phyloP scores from a whole-genome alignment of 2,113 vertebrate genomes.

The Passerina amoena region DNA sequence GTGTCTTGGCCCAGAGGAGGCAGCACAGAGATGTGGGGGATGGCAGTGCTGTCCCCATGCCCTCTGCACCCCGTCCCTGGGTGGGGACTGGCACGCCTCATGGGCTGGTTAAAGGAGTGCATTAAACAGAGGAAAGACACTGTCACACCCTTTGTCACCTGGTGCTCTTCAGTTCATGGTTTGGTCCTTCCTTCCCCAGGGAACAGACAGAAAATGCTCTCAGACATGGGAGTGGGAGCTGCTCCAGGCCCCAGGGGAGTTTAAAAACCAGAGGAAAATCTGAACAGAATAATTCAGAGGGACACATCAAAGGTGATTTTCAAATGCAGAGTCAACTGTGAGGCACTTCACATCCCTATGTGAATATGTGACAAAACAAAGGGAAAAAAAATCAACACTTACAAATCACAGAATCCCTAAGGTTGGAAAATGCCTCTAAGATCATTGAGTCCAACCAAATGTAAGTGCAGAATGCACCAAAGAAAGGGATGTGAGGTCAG shows the following conservation, averaged over 20 bases:
- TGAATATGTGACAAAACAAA: background rate
- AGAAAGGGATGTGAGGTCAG: background rate
- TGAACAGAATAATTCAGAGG: background rate
- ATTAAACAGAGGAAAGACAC: background rate
- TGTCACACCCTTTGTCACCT: background rate
- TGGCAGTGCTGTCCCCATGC: background rate
- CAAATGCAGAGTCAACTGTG: background rate
- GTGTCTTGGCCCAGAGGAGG: background rate
- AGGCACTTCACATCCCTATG: background rate
- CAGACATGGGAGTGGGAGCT: background rate
- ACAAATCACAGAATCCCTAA: background rate
- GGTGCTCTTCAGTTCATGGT: background rate
- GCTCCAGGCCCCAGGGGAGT: background rate
- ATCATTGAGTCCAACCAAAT: background rate
- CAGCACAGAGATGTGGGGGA: background rate
- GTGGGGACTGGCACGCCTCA: background rate
- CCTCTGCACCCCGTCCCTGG: accelerated
- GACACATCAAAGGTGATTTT: background rate
- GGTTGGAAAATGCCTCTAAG: background rate
- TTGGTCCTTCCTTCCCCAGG: background rate
- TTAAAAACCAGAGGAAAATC: background rate
- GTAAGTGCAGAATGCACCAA: background rate
- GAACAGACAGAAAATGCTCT: accelerated
- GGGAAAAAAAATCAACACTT: accelerated
- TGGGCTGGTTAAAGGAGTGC: background rate